Base-by-base conservation (phyloP, 2,888 invertebrate species). In the Crossocerus cetratus region DNA sequence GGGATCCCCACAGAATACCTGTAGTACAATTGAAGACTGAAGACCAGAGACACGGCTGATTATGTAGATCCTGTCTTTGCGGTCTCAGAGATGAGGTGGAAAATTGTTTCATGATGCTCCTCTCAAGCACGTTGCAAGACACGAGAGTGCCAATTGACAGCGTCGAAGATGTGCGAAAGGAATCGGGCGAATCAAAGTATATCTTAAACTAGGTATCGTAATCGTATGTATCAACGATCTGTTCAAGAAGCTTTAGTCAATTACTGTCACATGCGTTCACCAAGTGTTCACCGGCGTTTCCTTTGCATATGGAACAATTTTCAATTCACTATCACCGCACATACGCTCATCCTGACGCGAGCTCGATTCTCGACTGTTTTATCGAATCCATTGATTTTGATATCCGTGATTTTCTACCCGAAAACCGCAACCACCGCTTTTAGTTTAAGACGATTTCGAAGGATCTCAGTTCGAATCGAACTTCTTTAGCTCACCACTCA, bases 21-120 rank as follows among this genome's bases (percentile, higher is more conserved):
- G 72, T 77, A 81, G 74, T 73, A 81, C 80, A 80, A 80, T 79
- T 77, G 59, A 82, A 82, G 81, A 82, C 82, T 82, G 83, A 82
- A 59, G 62, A 78, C 72, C 54, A 72, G 68, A 72, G 72, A 11
- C 11, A 65, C 61, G 43, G 55, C 67, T 67, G 77, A 69, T 22
- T 69, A 68, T 32, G 62, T 66, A 79, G 69, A 55, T 66, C 60
- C 57, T 72, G 72, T 73, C 75, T 74, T 80, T 67, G 65, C 72
- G 61, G 63, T 42, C 66, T 70, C 66, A 54, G 64, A 73, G 45
- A n/a, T 65, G 72, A 73, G 67, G 64, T 53, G 18, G 22, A 59
- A 69, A 57, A n/a, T 55, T 66, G 44, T 66, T 53, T 55, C 59
- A 56, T 32, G 20, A 42, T 13, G 22, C n/a, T n/a, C n/a, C n/a